Percentiles rank a stretch among this genome's conserved stretches.
Conservation (phyloP, 2,888 invertebrate species). For the Carcina quercana region DNA sequence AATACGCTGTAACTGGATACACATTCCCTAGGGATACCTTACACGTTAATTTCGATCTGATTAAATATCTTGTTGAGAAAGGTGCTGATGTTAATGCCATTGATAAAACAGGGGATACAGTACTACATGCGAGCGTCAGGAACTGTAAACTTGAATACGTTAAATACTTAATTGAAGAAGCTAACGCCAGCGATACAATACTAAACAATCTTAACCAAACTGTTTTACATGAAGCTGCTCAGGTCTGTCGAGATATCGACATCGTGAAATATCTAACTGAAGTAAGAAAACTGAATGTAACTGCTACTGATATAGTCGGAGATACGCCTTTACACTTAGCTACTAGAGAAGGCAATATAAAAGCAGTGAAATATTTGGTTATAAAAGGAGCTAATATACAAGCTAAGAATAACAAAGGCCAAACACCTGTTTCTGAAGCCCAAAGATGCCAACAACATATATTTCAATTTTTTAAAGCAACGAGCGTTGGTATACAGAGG, state of each 20-base stretch:
- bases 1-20: no score
- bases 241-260: no score
- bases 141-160: no score
- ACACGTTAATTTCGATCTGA: constrained; percentile 1
- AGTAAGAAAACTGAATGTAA: constrained; percentile 1
- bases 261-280: background rate
- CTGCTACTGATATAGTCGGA: constrained; percentile 1
- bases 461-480: no score
- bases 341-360: background rate
- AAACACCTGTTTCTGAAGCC: constrained; percentile 1
- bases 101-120: background rate
- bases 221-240: no score
- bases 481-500: no score
- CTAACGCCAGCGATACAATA: no score
- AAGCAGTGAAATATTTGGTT: constrained; percentile 1
- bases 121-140: constrained; percentile 2
- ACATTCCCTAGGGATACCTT: no score
- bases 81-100: constrained; percentile 2
- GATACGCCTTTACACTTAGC: constrained; percentile 1
- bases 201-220: no score
- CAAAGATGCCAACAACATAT: no score
- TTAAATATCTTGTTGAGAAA: constrained; percentile 1
- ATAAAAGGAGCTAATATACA: background rate
- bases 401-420: background rate
- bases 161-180: no score